Evolutionary conservation across 2,888 invertebrate species (phyloP), one percentile per base, ranked within the genome.

Genomic region (Drosophila differens): DNA sequence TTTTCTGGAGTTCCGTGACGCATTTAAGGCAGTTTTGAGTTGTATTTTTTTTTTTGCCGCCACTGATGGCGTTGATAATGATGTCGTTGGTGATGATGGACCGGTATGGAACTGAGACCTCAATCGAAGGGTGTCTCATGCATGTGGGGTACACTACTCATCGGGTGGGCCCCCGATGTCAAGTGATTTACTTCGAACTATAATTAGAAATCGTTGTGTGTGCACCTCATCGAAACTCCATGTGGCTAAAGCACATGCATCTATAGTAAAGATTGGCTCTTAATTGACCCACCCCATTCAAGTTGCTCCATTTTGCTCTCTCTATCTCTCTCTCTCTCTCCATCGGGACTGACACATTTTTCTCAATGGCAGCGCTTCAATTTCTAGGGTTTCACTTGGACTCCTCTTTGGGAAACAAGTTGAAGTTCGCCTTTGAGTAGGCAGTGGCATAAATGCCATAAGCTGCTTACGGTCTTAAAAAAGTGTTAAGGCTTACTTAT

Each of bases 51-150:
- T 47, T 47, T 62, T 64, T 72, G 69, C 81, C 63, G 81, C 80
- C 81, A 55, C 72, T 74, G 90, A 85, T 85, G 85, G 90, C 90
- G 90, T 88, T 90, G 85, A 85, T 85, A 85, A 85, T 85, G 90
- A 85, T 85, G 85, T 85, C 78, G 85, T 76, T 88, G 88, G 74
- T 81, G 85, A 88, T 85, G 85, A 85, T 90, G 85, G 90, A 88
- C 88, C 80, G 85, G 77, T 68, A 75, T 83, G 81, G 60, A 76
- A 71, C 76, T 76, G 70, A 85, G 90, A 83, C 65, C 76, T 74
- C 70, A 70, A 52, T 47, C 53, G 57, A 65, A 63, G 67, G 47
- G 37, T 54, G 55, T 53, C 47, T 57, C 14, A 54, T 47, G 51
- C 57, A 73, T 66, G 44, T 49, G 41, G 44, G 22, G 59, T 55